Evolutionary conservation across 1,140 invertebrate genomes (phyloP), one percentile per base, ranked within the genome.

Genomic region (Pseudomyrmex flavicornis): DNA sequence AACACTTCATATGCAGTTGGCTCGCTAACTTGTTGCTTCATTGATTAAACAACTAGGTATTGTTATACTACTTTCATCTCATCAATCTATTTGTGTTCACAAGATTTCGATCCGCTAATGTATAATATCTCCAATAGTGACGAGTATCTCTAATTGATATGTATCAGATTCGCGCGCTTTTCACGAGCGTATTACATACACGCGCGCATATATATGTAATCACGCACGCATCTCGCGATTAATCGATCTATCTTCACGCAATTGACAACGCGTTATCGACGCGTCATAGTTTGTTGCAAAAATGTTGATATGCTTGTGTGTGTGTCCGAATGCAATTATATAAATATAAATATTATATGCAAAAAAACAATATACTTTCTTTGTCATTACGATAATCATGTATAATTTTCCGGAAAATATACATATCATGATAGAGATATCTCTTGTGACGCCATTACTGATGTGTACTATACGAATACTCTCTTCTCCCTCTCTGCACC

Each of bases 161-260:
- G 58, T 50, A 86, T 61, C 85, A 83, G 73, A 86, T 87, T 83
- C 70, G 52, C 70, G 58, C n/a, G 62, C 44, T 82, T 82, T 85
- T 72, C 3, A 10, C 2, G 15, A n/a, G 62, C 63, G 7, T 56
- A 35, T 35, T 35, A 35, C 35, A 35, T 35, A 35, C 4, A 5
- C 35, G 35, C 35, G 35, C 35, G 5, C 22, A 26, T 26, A 2
- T 35, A 35, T 35, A 35, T 35, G 35, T 35, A 35, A 35, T 35
- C 5, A 35, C 35, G 35, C 35, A 35, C 44, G 50, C 54, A 48
- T 15, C 69, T 44, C 35, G 74, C 61, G 74, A 76, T 76, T 76
- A 76, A 20, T 54, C 62, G 65, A 26, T 52, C 46, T 79, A 62
- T 66, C 63, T 63, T 58, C 75, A 63, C 66, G 76, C 76, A 65